Percentiles rank a stretch among this genome's conserved stretches.
phyloP scores from a whole-genome alignment of 30 jellyfish, hydroid and myxozoan genomes.

The Turritopsis dohrnii region DNA sequence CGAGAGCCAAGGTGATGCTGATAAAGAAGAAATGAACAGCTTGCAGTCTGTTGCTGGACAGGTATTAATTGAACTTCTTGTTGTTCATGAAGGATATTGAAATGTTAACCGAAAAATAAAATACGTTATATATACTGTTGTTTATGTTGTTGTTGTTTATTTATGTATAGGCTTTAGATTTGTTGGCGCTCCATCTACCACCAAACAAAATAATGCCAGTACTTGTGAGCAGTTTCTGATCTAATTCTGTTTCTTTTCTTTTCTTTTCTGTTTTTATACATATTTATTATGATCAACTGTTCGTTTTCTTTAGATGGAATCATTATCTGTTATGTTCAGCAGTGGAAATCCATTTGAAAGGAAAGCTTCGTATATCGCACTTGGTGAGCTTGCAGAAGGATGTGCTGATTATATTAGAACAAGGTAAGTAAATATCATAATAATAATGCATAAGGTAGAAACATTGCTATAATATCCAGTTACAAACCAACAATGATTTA shows the following conservation, averaged over 20 bases:
- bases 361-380: slow-evolving; percentile 77
- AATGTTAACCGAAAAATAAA: too few relatives aligned
- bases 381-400: slow-evolving; percentile 89
- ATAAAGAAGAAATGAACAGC: slow-evolving; percentile 52
- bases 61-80: slow-evolving; percentile 22
- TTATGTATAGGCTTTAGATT: slow-evolving; percentile 67
- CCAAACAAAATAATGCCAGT: slow-evolving; percentile 69
- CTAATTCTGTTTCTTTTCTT: background rate
- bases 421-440: slow-evolving; percentile 46
- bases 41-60: slow-evolving; percentile 89
- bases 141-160: background rate
- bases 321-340: slow-evolving; percentile 32
- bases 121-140: background rate
- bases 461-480: too few relatives aligned
- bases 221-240: slow-evolving; percentile 44
- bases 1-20: slow-evolving; percentile 42
- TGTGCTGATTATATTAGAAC: slow-evolving; percentile 76
- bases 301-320: slow-evolving; percentile 45
- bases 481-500: too few relatives aligned
- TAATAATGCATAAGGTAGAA: too few relatives aligned
- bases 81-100: too few relatives aligned
- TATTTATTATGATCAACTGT: background rate
- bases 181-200: slow-evolving; percentile 74
- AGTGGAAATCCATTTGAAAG: slow-evolving; percentile 60
- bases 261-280: too few relatives aligned